phyloP scores from a whole-genome alignment of 2,888 invertebrate genomes.

The Melitaea athalia region DNA sequence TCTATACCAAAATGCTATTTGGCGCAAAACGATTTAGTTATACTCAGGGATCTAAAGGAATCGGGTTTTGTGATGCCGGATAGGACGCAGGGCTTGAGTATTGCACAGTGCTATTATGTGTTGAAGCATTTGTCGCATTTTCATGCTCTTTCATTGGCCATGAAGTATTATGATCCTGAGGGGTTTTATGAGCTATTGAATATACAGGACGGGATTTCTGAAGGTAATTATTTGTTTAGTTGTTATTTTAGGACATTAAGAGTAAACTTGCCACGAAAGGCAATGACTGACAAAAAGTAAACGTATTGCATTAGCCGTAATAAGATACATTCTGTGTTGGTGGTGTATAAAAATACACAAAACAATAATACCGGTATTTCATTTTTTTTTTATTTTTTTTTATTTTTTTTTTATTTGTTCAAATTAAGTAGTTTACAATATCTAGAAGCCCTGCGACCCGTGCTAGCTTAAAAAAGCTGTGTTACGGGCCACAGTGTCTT shows the following conservation, averaged over 20 bases:
- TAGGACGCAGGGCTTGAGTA: conserved; percentile 82
- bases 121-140: conserved; percentile 84
- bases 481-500: no score
- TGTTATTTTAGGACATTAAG: background rate
- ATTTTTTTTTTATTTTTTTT: no score
- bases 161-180: conserved; percentile 82
- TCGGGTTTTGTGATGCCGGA: conserved; percentile 85
- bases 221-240: conserved; percentile 54
- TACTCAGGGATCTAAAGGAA: conserved; percentile 83
- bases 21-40: conserved; percentile 81
- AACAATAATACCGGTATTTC: no score
- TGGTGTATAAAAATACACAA: no score
- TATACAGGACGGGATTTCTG: conserved; percentile 72
- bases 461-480: no score
- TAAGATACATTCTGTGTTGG: no score
- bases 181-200: conserved; percentile 79
- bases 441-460: no score
- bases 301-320: no score
- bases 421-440: no score
- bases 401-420: no score
- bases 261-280: no score
- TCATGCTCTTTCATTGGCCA: conserved; percentile 85
- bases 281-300: no score
- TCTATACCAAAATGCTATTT: conserved; percentile 84
- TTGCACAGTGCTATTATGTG: conserved; percentile 83